Conservation (phyloP, 2,888 invertebrate species). For the Kryphioiulus occultus region DNA sequence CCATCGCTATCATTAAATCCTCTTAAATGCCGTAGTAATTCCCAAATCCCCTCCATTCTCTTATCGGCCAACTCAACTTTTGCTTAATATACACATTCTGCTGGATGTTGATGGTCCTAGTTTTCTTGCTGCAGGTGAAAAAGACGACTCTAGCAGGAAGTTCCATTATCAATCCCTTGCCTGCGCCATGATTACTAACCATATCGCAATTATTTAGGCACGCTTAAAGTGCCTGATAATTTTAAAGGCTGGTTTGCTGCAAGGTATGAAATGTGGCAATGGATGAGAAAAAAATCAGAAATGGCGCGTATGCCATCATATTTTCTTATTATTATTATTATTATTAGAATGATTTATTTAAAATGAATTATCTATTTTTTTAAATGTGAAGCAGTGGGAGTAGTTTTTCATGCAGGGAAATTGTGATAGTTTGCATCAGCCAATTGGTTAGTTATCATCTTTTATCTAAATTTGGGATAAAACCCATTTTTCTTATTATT, state of each 20-base stretch:
- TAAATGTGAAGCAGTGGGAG: no score
- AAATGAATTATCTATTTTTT: no score
- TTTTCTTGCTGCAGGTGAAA: neutral
- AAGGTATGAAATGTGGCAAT: neutral
- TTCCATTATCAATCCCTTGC: neutral
- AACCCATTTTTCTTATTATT: no score
- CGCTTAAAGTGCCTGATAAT: neutral
- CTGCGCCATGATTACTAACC: conserved; percentile 14
- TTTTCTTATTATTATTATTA: no score
- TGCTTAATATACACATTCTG: neutral
- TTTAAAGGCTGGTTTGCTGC: neutral
- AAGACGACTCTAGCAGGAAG: conserved; percentile 1
- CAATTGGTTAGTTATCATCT: no score
- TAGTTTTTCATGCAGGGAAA: no score
- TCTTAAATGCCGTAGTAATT: conserved; percentile 15
- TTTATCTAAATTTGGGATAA: no score
- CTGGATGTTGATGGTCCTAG: neutral
- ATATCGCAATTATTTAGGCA: conserved; percentile 1
- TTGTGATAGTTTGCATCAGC: no score
- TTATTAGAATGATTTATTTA: no score
- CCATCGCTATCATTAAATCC: conserved; percentile 1
- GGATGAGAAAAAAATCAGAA: no score
- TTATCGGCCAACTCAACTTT: neutral
- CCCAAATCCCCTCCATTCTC: neutral
- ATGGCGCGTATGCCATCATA: no score